phyloP scores from a whole-genome alignment of 2,888 invertebrate genomes.

The Drosophila imparisetae region DNA sequence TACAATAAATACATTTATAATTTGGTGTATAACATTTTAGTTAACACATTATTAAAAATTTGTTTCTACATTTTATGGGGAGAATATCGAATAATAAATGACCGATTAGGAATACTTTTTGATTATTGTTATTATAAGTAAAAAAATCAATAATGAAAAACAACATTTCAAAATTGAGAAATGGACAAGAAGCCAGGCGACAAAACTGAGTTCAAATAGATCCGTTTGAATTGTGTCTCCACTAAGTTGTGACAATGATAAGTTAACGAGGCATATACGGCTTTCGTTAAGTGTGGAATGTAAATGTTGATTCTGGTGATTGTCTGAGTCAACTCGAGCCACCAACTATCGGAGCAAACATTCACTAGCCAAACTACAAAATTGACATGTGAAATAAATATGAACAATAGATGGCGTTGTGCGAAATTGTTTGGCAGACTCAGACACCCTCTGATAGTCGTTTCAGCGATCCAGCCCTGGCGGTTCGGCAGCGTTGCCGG shows the following conservation, averaged over 20 bases:
- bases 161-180: background rate
- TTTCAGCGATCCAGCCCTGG: background rate
- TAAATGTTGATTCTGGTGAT: background rate
- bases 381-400: background rate
- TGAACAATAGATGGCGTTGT: constrained; percentile 7
- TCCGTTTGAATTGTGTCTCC: background rate
- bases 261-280: background rate
- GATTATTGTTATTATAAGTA: background rate
- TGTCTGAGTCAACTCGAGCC: background rate
- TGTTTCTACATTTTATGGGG: background rate
- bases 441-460: background rate
- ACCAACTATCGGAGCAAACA: background rate
- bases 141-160: background rate
- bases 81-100: background rate
- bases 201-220: background rate
- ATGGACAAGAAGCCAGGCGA: background rate
- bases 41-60: constrained; percentile 12
- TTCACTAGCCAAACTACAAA: background rate
- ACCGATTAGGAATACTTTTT: background rate
- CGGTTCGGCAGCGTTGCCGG: background rate
- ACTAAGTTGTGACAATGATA: background rate
- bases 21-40: background rate
- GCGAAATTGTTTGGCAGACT: background rate
- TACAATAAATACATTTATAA: background rate
- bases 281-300: background rate